These are phyloP conservation scores for Anhinga anhinga DNA, from an alignment of 2,113 vertebrate genomes.

Conservation along the genomic window DNA sequence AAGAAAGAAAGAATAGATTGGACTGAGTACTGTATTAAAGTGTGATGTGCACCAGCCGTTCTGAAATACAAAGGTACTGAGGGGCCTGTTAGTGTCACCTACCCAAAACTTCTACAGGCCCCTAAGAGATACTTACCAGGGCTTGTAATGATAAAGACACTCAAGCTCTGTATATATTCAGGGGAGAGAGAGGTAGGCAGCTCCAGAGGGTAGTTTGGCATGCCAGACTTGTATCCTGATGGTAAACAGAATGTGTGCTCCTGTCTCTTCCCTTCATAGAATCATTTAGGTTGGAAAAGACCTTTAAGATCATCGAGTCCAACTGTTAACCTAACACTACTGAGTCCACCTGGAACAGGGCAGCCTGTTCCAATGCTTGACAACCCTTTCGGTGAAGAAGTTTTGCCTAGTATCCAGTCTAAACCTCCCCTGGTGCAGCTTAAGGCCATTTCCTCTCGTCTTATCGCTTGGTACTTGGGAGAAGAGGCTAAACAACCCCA, in stretches of 20 bases:
- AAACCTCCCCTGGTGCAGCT: too few relatives aligned
- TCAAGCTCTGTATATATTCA: not conserved
- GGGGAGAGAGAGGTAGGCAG: not conserved
- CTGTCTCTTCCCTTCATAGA: not conserved
- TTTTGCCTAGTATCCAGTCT: too few relatives aligned
- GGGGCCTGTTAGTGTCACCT: not conserved
- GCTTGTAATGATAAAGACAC: not conserved
- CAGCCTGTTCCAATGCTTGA: not conserved
- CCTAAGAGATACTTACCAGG: not conserved
- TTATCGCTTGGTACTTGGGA: too few relatives aligned
- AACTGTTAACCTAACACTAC: not conserved
- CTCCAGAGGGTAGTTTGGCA: not conserved
- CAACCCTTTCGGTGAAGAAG: too few relatives aligned
- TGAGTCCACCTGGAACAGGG: not conserved
- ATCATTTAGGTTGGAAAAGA: not conserved
- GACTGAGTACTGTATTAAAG: not conserved
- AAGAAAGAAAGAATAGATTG: not conserved
- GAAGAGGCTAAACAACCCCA: too few relatives aligned
- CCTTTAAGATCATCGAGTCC: not conserved
- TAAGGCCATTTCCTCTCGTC: too few relatives aligned
- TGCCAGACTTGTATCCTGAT: not conserved
- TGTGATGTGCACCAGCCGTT: not conserved
- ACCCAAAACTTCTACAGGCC: not conserved
- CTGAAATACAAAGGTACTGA: not conserved
- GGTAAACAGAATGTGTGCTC: not conserved